Percentiles rank a stretch among this genome's conserved stretches.
phyloP scores from a whole-genome alignment of 2,888 invertebrate species.

The Halocaridina rubra region DNA sequence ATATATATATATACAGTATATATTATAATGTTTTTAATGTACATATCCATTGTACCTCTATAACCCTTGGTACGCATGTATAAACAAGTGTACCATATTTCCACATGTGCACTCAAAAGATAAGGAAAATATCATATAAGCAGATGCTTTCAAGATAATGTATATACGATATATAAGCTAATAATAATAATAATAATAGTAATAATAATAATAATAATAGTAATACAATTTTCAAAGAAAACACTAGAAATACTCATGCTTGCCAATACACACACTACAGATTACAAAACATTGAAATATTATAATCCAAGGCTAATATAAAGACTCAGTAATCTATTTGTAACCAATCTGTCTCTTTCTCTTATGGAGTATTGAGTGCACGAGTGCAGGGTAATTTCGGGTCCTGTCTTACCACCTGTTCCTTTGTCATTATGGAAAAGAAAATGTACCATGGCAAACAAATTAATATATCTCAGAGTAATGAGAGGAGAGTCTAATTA shows the following conservation, averaged over 20 bases:
- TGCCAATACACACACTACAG: conserved; percentile 34
- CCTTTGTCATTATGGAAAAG: conserved; percentile 37
- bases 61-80: too few species aligned
- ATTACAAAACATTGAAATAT: conserved; percentile 32
- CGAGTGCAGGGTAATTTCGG: conserved; percentile 37
- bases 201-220: neutral
- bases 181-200: neutral
- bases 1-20: too few species aligned
- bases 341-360: conserved; percentile 20
- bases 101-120: too few species aligned
- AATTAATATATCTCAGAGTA: conserved; percentile 45
- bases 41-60: too few species aligned
- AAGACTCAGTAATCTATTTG: conserved; percentile 25
- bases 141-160: too few species aligned
- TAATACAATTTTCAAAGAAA: neutral
- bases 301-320: conserved; percentile 11
- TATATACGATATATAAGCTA: too few species aligned
- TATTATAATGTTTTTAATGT: too few species aligned
- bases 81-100: too few species aligned
- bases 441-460: conserved; percentile 43
- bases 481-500: too few species aligned
- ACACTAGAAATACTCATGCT: conserved; percentile 13
- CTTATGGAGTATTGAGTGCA: conserved; percentile 40
- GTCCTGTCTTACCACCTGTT: conserved; percentile 54
- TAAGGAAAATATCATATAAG: too few species aligned